Conservation (phyloP, 1,140 invertebrate species). For the Hermatobates lingyangjiaoensis region DNA sequence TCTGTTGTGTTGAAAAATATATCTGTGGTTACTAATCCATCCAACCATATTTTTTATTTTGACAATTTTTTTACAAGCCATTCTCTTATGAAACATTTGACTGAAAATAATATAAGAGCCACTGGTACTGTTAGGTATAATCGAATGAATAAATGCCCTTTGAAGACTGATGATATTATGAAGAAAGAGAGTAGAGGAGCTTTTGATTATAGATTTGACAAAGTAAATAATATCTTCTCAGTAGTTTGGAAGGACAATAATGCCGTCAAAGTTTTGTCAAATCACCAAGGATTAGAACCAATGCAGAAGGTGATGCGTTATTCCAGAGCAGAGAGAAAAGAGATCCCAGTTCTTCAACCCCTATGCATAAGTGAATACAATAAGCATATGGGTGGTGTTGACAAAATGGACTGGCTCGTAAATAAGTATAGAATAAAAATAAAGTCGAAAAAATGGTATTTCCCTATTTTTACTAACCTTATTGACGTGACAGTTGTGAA, state of each 20-base stretch:
- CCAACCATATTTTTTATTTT: slow-evolving; percentile 18
- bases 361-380: slow-evolving; percentile 12
- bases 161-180: background rate
- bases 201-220: slow-evolving; percentile 6
- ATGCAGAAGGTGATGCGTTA: slow-evolving; percentile 12
- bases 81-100: background rate
- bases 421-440: slow-evolving; percentile 11
- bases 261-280: slow-evolving; percentile 13
- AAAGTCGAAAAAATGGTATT: slow-evolving; percentile 14
- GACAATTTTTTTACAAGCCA: slow-evolving; percentile 20
- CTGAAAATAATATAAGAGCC: background rate
- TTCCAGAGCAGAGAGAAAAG: slow-evolving; percentile 9
- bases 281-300: slow-evolving; percentile 10
- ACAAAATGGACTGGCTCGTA: slow-evolving; percentile 10
- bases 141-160: slow-evolving; percentile 5
- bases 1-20: slow-evolving; percentile 8
- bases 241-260: slow-evolving; percentile 15
- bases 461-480: slow-evolving; percentile 12
- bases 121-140: slow-evolving; percentile 4
- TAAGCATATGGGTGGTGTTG: slow-evolving; percentile 8
- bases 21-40: background rate
- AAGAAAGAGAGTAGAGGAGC: background rate
- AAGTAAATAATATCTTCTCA: background rate
- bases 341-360: slow-evolving; percentile 10
- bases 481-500: slow-evolving; percentile 13